Evolutionary conservation across 2,888 invertebrate genomes (phyloP), one percentile per base, ranked within the genome.

Genomic region (Calliscelio sp.): DNA sequence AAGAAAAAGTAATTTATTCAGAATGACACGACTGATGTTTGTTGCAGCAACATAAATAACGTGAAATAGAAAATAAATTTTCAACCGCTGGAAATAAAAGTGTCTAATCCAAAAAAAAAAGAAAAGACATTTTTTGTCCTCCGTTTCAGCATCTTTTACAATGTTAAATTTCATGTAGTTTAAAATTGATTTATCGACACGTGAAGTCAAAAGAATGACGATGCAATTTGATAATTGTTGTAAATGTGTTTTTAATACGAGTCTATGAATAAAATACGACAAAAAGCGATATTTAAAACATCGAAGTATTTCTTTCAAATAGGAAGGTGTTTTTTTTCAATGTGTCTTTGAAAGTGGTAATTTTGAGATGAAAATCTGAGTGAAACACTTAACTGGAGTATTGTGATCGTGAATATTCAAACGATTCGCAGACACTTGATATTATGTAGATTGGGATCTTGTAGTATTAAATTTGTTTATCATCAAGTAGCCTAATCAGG

Each of bases 181-280:
- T 57, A 24, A 57, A 80, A 80, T 73, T 80, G 73, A 80, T 74
- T 81, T 81, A 81, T 73, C 66, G 80, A 81, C 73, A 55, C 46
- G 51, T 20, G 44, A 61, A 81, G 81, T 81, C 74, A 74, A 81
- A 81, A 61, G 74, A 61, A 57, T 81, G 81, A 81, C 68, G 35
- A 1, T 68, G 81, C 74, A 68, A 44, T 41, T 81, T 74, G 32
- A 53, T 81, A 81, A 81, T 81, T 81, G 63, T 81, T 81, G 81
- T 81, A 68, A 74, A 81, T 81, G 74, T 61, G 51, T 61, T 81
- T 74, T 81, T 74, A 74, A 81, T 81, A 53, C 41, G 73, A 53
- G 61, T 68, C 25, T 68, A 35, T 61, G 81, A 66, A 55, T 74
- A 68, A 55, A 53, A 20, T 25, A 22, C 49, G n/a, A 24, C 46